Evolutionary conservation across 2,797 vertebrate genomes (phyloP).

Genomic region (Spondyliosoma cantharus): DNA sequence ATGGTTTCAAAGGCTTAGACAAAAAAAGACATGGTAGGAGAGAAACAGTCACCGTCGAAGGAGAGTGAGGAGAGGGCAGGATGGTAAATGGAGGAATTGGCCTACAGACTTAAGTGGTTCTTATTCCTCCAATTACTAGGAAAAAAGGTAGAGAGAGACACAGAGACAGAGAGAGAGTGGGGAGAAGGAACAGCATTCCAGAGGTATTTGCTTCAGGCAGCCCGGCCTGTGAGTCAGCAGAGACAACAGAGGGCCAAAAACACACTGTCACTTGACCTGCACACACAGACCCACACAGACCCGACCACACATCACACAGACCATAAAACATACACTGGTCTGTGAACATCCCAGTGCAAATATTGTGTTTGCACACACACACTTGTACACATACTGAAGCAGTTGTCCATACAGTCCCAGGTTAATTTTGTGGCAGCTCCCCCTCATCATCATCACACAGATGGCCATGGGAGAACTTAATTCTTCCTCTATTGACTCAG

Average conservation of each 20-base stretch:
- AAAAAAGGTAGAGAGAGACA: background rate
- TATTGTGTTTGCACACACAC: conserved; percentile 9
- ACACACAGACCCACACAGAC: conserved; percentile 27
- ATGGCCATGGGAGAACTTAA: conserved; percentile 82
- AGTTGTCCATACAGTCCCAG: conserved; percentile 63
- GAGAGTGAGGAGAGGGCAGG: conserved; percentile 17
- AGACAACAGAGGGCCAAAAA: conserved; percentile 51
- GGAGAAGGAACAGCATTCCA: conserved; percentile 52
- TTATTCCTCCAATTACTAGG: conserved; percentile 51
- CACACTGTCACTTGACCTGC: conserved; percentile 46
- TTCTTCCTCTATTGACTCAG: conserved; percentile 81
- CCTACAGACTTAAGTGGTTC: conserved; percentile 46
- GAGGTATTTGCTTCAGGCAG: conserved; percentile 71
- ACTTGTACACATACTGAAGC: conserved; percentile 40
- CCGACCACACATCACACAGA: background rate
- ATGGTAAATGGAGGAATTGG: conserved; percentile 40
- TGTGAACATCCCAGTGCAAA: conserved; percentile 26
- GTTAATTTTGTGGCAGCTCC: conserved; percentile 76
- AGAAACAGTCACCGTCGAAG: conserved; percentile 10
- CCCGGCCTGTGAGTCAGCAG: conserved; percentile 56
- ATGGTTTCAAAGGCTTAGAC: background rate
- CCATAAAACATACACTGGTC: conserved; percentile 24
- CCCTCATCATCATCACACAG: conserved; percentile 77
- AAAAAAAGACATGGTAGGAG: background rate
- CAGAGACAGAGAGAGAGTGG: conserved; percentile 3